Base-by-base conservation (phyloP, 2,888 invertebrate genomes). In the Xestobium rufovillosum region DNA sequence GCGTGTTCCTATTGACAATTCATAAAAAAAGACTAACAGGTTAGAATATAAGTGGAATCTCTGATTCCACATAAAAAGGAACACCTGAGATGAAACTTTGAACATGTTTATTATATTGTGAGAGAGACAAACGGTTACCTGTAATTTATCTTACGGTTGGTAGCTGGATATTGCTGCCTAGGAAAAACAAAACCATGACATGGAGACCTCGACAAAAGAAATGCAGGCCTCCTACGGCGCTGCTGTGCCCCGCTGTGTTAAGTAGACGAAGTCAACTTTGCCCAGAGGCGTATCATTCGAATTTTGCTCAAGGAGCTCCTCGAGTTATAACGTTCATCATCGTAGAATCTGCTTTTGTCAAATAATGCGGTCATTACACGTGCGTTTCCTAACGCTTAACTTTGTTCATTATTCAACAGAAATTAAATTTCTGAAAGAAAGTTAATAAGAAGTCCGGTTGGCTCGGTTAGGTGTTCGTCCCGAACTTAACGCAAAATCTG, bases 401-500 rank as follows among this genome's bases (percentile, higher is more conserved):
- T 11, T 26, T 26, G 12, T 11, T 12, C n/a, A 28, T 6, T 26
- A 28, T n/a, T 14, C 14, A 17, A 14, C 14, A 14, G 26, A 11
- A 10, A 14, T n/a, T 4, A 28, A 30, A 17, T 17, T 31, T 17
- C 29, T 29, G 13, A 14, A 29, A n/a, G n/a, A n/a, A n/a, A n/a
- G n/a, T n/a, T n/a, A n/a, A n/a, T n/a, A n/a, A n/a, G n/a, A n/a
- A n/a, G n/a, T n/a, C n/a, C n/a, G n/a, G n/a, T n/a, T n/a, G n/a
- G n/a, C n/a, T n/a, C n/a, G n/a, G n/a, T n/a, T n/a, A n/a, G n/a
- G n/a, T n/a, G n/a, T n/a, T n/a, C n/a, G n/a, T n/a, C n/a, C n/a
- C n/a, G n/a, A n/a, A n/a, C n/a, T n/a, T n/a, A 31, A 25, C 32
- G 34, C 14, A 16, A 34, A 34, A 39, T 34, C 44, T 51, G 48